Evolutionary conservation across 2,888 invertebrate species (phyloP).

Genomic region (Hirtodrosophila histrioides): DNA sequence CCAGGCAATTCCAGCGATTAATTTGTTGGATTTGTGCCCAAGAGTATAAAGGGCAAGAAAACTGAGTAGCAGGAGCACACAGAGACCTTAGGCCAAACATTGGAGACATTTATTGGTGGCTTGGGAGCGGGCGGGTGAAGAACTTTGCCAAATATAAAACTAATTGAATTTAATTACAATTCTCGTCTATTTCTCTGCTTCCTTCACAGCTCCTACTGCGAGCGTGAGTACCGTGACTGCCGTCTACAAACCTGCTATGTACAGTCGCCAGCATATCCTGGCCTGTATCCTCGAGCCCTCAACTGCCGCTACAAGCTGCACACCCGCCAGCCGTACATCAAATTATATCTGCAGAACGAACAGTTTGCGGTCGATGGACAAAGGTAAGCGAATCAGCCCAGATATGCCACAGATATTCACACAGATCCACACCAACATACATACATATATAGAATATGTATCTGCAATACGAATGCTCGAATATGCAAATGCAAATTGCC

Average conservation of each 20-base stretch:
- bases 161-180: slow-evolving; percentile 60
- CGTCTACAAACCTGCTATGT: slow-evolving; percentile 96
- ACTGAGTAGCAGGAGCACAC: not conserved
- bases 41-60: slow-evolving; percentile 3
- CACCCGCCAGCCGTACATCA: slow-evolving; percentile 94
- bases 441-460: not conserved
- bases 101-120: slow-evolving; percentile 43
- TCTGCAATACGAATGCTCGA: slow-evolving; percentile 1
- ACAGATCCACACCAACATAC: not conserved
- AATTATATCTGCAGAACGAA: slow-evolving; percentile 95
- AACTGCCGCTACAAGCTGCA: slow-evolving; percentile 96
- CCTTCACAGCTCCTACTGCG: slow-evolving; percentile 91
- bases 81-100: slow-evolving; percentile 11
- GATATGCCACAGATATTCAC: not conserved
- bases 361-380: slow-evolving; percentile 97
- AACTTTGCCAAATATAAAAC: slow-evolving; percentile 44
- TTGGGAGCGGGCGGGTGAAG: not conserved
- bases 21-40: slow-evolving; percentile 58
- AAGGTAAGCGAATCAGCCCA: slow-evolving; percentile 81
- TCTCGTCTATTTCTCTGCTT: not conserved
- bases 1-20: slow-evolving; percentile 59
- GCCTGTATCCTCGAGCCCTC: slow-evolving; percentile 94
- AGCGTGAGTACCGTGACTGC: slow-evolving; percentile 94
- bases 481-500: slow-evolving; percentile 60
- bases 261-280: slow-evolving; percentile 96